phyloP scores from a whole-genome alignment of 2,888 invertebrate genomes.

The Hypolimnas misippus region DNA sequence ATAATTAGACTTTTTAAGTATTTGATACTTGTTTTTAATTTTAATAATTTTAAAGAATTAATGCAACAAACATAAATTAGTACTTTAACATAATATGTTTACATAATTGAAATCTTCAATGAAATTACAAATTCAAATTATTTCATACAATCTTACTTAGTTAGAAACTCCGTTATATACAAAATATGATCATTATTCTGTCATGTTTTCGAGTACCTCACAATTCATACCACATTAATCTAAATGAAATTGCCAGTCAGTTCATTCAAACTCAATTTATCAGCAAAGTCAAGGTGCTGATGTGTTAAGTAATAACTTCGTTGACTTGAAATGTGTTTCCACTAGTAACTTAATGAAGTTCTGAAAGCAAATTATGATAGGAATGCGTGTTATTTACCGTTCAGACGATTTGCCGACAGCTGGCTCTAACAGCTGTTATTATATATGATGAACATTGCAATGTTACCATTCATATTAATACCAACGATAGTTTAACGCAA shows the following conservation, averaged over 20 bases:
- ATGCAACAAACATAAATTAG: too few relatives aligned
- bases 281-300: slow-evolving; percentile 10
- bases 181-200: background rate
- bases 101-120: too few relatives aligned
- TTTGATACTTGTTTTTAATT: too few relatives aligned
- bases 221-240: background rate
- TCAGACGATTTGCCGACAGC: slow-evolving; percentile 49
- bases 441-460: slow-evolving; percentile 37
- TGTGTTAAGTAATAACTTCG: slow-evolving; percentile 23
- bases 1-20: too few relatives aligned
- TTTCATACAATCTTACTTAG: too few relatives aligned
- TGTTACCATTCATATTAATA: slow-evolving; percentile 10
- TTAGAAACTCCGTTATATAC: background rate
- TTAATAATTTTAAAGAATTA: too few relatives aligned
- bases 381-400: slow-evolving; percentile 27
- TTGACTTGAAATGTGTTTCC: slow-evolving; percentile 15
- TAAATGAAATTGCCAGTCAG: slow-evolving; percentile 7
- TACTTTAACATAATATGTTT: too few relatives aligned
- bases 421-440: slow-evolving; percentile 52
- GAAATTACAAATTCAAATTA: too few relatives aligned
- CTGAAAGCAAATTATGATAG: slow-evolving; percentile 28
- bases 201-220: background rate
- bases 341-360: slow-evolving; percentile 22
- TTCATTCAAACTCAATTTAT: slow-evolving; percentile 12
- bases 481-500: background rate